These are phyloP conservation scores for Alosa sapidissima DNA, from an alignment of 2,797 vertebrate genomes.

Conservation along the genomic window DNA sequence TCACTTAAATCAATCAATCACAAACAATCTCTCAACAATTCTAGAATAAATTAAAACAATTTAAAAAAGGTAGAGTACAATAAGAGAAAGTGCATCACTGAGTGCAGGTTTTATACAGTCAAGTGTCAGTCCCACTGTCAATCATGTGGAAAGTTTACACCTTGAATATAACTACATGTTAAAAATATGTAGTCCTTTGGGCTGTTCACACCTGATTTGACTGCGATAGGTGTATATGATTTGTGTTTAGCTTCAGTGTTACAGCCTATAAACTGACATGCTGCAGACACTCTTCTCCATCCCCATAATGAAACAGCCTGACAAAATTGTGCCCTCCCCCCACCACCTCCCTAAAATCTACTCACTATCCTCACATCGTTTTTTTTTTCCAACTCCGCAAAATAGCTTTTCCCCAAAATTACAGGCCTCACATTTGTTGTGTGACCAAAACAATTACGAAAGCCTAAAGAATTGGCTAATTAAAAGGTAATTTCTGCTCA, in stretches of 20 bases:
- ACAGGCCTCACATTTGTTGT: slow-evolving; percentile 77
- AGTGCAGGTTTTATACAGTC: too few species aligned
- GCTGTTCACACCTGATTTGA: slow-evolving; percentile 25
- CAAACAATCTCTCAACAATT: too few species aligned
- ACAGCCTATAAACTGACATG: slow-evolving; percentile 52
- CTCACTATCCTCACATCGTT: slow-evolving; percentile 35
- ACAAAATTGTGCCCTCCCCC: slow-evolving; percentile 41
- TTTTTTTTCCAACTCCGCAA: slow-evolving; percentile 76
- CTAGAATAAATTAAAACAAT: too few species aligned
- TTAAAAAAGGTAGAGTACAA: too few species aligned
- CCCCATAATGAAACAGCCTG: slow-evolving; percentile 51
- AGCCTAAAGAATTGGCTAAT: slow-evolving; percentile 84
- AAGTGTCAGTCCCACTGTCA: too few species aligned
- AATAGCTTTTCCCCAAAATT: slow-evolving; percentile 76
- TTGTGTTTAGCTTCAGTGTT: slow-evolving; percentile 27
- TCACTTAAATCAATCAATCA: too few species aligned
- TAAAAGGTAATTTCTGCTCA: slow-evolving; percentile 87
- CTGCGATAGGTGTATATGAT: slow-evolving; percentile 38
- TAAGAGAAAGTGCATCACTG: too few species aligned
- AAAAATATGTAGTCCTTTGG: slow-evolving; percentile 17
- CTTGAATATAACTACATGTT: too few species aligned
- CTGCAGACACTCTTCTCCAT: slow-evolving; percentile 43
- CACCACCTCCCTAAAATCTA: slow-evolving; percentile 29
- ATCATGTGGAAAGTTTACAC: too few species aligned
- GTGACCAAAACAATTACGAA: slow-evolving; percentile 88